Percentiles rank a stretch among this genome's conserved stretches.
Evolutionary conservation across 2,888 invertebrate genomes (phyloP).

Genomic region (Augiades crinisus): DNA sequence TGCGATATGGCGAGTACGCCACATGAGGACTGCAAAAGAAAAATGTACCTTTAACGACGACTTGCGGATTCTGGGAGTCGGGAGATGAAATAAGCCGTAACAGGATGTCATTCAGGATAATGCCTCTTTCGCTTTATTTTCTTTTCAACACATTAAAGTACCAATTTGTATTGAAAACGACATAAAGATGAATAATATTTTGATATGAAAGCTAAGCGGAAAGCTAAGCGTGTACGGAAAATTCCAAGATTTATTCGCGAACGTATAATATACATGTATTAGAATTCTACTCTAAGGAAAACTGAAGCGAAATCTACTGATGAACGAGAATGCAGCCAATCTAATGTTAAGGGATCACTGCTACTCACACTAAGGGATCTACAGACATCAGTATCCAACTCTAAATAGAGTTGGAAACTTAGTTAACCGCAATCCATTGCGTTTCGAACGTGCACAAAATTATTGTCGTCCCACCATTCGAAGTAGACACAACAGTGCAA

Average conservation of each 20-base stretch:
- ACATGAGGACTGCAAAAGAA: slow-evolving; percentile 78
- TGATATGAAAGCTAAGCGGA: slow-evolving; percentile 18
- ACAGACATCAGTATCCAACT: too few species aligned
- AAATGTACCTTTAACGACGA: slow-evolving; percentile 80
- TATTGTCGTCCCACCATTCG: too few species aligned
- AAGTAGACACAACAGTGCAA: too few species aligned
- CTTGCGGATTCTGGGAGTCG: slow-evolving; percentile 72
- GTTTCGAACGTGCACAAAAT: too few species aligned
- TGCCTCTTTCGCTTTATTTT: slow-evolving; percentile 62
- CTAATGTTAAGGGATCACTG: too few species aligned
- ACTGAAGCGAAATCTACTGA: too few species aligned
- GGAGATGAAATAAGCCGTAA: slow-evolving; percentile 78
- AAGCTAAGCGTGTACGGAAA: slow-evolving; percentile 3
- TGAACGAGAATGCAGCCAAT: too few species aligned
- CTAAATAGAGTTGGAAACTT: too few species aligned
- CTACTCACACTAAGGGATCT: too few species aligned
- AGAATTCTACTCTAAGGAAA: too few species aligned
- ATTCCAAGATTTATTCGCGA: neutral
- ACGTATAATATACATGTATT: neutral
- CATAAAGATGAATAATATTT: slow-evolving; percentile 32
- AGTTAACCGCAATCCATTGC: too few species aligned
- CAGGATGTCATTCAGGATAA: slow-evolving; percentile 79
- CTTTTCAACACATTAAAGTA: slow-evolving; percentile 39
- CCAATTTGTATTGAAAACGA: slow-evolving; percentile 33
- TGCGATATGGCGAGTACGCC: slow-evolving; percentile 67